Conservation (phyloP, 2,888 invertebrate genomes). For the Oegoconia quadripuncta region DNA sequence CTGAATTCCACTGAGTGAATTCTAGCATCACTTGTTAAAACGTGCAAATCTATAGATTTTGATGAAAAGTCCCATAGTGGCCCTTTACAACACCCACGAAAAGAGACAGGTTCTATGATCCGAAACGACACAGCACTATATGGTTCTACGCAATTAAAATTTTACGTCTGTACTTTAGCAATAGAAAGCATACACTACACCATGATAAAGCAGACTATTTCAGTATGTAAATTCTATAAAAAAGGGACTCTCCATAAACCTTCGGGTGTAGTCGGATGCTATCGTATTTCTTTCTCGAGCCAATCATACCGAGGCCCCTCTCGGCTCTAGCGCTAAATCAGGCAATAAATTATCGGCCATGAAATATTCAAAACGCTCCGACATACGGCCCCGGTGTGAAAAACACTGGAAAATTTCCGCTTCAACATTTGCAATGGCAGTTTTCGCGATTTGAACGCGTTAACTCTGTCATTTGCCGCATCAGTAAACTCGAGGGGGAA, state of each 20-base stretch:
- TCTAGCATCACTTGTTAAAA: too few species aligned
- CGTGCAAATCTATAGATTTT: too few species aligned
- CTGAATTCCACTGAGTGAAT: too few species aligned
- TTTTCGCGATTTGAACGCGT: conserved; percentile 30
- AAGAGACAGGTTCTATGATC: too few species aligned
- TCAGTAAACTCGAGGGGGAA: conserved; percentile 32
- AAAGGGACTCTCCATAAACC: conserved; percentile 39
- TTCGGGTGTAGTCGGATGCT: conserved; percentile 28
- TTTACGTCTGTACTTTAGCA: too few species aligned
- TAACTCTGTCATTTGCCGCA: conserved; percentile 35
- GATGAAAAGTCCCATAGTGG: too few species aligned
- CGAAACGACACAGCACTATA: too few species aligned
- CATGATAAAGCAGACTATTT: conserved; percentile 36
- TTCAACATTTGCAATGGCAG: conserved; percentile 18
- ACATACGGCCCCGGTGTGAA: conserved; percentile 53
- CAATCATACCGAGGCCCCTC: conserved; percentile 45
- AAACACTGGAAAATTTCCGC: conserved; percentile 52
- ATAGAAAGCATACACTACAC: conserved; percentile 16
- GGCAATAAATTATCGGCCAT: conserved; percentile 70
- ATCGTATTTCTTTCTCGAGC: conserved; percentile 26
- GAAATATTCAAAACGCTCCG: conserved; percentile 68
- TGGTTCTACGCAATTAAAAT: too few species aligned
- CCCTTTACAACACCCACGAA: too few species aligned
- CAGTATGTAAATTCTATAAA: conserved; percentile 38
- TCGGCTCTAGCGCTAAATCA: conserved; percentile 56